Conservation (phyloP, 2,797 vertebrate genomes). For the Todus mexicanus region DNA sequence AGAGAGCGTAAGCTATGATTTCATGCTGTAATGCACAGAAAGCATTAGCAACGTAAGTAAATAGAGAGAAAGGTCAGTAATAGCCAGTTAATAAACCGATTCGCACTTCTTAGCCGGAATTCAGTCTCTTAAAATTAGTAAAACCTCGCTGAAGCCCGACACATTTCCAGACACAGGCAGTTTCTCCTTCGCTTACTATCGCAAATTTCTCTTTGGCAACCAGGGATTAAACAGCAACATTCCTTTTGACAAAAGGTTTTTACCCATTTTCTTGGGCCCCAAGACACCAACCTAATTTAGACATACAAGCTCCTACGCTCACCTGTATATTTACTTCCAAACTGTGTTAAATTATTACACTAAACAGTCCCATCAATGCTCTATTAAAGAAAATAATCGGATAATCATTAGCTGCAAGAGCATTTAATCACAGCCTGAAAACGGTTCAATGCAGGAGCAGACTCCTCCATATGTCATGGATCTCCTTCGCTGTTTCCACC, state of each 20-base stretch:
- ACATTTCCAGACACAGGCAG: background rate
- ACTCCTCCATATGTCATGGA: background rate
- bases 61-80: background rate
- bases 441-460: background rate
- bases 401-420: background rate
- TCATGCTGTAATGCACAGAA: background rate
- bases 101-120: background rate
- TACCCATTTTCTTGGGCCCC: background rate
- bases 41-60: background rate
- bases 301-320: background rate
- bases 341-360: background rate
- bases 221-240: accelerated
- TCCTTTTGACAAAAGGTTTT: background rate
- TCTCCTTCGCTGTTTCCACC: background rate
- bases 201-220: background rate
- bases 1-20: background rate
- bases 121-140: background rate
- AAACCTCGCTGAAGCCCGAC: background rate
- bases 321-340: background rate
- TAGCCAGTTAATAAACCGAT: background rate
- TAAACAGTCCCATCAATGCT: background rate
- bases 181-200: background rate
- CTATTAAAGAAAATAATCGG: background rate
- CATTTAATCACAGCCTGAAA: background rate
- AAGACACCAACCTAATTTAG: background rate